These are phyloP conservation scores for Xerus inauris DNA, from an alignment of 2,113 vertebrate genomes.

Conservation along the genomic window DNA sequence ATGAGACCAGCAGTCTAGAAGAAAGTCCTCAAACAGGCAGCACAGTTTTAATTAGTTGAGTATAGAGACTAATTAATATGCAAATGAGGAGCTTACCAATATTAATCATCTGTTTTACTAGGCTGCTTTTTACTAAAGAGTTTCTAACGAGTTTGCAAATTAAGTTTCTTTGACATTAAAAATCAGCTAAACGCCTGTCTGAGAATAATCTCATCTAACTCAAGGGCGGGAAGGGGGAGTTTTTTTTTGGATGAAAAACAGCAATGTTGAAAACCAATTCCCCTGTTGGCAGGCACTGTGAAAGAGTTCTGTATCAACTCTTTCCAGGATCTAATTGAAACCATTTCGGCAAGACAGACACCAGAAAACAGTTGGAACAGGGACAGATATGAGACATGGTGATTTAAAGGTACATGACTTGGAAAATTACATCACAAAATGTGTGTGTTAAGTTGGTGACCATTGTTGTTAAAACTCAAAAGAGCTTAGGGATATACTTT, in stretches of 20 bases:
- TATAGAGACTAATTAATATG: slow-evolving; percentile 90
- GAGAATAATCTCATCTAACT: slow-evolving; percentile 78
- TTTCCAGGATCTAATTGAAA: slow-evolving; percentile 86
- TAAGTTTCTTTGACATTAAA: slow-evolving; percentile 86
- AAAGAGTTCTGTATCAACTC: slow-evolving; percentile 73
- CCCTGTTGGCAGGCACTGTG: slow-evolving; percentile 81
- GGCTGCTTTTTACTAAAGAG: slow-evolving; percentile 84
- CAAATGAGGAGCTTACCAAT: slow-evolving; percentile 87
- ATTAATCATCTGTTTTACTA: slow-evolving; percentile 90
- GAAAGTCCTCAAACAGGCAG: slow-evolving; percentile 84
- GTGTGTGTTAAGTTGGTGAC: neutral
- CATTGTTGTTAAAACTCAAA: neutral
- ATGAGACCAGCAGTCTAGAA: slow-evolving; percentile 79
- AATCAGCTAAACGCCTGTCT: slow-evolving; percentile 81
- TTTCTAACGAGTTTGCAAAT: slow-evolving; percentile 87
- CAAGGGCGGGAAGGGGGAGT: slow-evolving; percentile 49
- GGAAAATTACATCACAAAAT: neutral
- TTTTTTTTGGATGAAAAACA: slow-evolving; percentile 81
- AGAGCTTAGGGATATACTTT: neutral
- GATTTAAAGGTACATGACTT: slow-evolving; percentile 55
- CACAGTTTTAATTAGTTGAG: slow-evolving; percentile 87
- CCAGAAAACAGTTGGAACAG: slow-evolving; percentile 76
- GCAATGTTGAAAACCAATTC: slow-evolving; percentile 83
- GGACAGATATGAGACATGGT: neutral
- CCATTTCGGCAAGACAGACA: slow-evolving; percentile 80